phyloP scores from a whole-genome alignment of 1,140 invertebrate species.

The Listronotus oregonensis region DNA sequence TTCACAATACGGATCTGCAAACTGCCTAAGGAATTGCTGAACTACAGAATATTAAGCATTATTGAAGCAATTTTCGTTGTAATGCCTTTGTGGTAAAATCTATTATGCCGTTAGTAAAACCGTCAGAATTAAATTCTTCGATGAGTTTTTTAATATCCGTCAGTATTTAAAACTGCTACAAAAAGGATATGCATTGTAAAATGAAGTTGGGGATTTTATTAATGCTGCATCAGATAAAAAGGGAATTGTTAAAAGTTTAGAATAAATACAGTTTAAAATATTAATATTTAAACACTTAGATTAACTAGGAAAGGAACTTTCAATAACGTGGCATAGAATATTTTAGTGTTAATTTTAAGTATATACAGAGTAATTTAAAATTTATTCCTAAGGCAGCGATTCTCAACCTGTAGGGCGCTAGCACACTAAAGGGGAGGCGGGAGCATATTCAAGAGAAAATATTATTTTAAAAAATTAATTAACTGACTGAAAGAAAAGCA shows the following conservation, averaged over 20 bases:
- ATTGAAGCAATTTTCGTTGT: conserved; percentile 1
- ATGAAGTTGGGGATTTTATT: neutral
- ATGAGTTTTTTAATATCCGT: conserved; percentile 9
- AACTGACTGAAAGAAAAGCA: too few relatives aligned
- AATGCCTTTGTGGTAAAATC: conserved; percentile 12
- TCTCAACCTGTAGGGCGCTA: too few relatives aligned
- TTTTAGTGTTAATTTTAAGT: too few relatives aligned
- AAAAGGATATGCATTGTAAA: neutral
- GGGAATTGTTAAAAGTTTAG: neutral
- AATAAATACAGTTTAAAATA: too few relatives aligned
- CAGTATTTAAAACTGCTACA: conserved; percentile 4
- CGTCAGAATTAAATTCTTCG: conserved; percentile 9
- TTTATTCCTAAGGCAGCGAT: too few relatives aligned
- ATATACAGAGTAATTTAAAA: too few relatives aligned
- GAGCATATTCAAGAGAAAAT: too few relatives aligned
- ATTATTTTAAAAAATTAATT: too few relatives aligned
- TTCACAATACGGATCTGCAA: conserved; percentile 5
- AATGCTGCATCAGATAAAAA: neutral
- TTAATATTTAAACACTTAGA: too few relatives aligned
- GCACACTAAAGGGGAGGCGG: too few relatives aligned
- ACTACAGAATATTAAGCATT: conserved; percentile 12
- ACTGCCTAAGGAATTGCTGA: conserved; percentile 1
- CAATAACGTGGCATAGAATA: too few relatives aligned
- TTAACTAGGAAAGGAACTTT: too few relatives aligned
- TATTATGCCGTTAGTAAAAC: conserved; percentile 12